phyloP scores from a whole-genome alignment of 2,888 invertebrate genomes.

The Campoletis raptor region DNA sequence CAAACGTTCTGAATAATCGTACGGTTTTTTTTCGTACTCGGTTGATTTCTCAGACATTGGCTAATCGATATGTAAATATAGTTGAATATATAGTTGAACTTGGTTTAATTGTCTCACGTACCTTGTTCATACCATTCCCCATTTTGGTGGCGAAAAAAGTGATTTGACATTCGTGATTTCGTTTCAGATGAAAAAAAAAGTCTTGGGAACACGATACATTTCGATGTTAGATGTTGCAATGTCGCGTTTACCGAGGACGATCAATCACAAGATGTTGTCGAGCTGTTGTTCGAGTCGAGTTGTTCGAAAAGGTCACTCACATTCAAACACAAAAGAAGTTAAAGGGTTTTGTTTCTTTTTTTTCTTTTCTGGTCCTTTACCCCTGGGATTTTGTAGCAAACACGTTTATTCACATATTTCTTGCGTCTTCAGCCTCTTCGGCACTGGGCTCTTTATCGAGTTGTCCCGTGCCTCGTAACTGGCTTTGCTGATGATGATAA shows the following conservation, averaged over 20 bases:
- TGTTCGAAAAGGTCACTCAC: conserved; percentile 9
- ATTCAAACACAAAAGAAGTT: not conserved
- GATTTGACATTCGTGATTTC: conserved; percentile 59
- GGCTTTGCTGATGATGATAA: conserved; percentile 35
- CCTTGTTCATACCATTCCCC: conserved; percentile 98
- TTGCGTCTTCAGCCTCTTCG: conserved; percentile 55
- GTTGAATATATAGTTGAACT: not conserved
- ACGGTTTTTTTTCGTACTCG: not conserved
- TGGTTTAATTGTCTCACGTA: conserved; percentile 77
- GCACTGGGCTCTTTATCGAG: conserved; percentile 61
- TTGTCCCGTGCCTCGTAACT: conserved; percentile 57
- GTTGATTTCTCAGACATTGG: not conserved
- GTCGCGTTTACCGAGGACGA: conserved; percentile 4
- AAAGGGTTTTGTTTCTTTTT: conserved; percentile 8
- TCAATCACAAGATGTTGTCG: conserved; percentile 41
- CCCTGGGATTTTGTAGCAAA: not conserved
- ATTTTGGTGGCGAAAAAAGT: conserved; percentile 85
- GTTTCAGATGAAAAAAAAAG: conserved; percentile 21
- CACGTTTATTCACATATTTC: conserved; percentile 44
- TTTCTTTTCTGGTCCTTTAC: not conserved
- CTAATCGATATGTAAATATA: conserved; percentile 19
- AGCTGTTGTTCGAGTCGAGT: not conserved
- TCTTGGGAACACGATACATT: conserved; percentile 15
- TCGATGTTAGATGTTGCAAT: conserved; percentile 22
- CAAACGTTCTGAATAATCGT: not conserved